Conservation (phyloP, 2,113 vertebrate species). For the Malaclemys terrapin region DNA sequence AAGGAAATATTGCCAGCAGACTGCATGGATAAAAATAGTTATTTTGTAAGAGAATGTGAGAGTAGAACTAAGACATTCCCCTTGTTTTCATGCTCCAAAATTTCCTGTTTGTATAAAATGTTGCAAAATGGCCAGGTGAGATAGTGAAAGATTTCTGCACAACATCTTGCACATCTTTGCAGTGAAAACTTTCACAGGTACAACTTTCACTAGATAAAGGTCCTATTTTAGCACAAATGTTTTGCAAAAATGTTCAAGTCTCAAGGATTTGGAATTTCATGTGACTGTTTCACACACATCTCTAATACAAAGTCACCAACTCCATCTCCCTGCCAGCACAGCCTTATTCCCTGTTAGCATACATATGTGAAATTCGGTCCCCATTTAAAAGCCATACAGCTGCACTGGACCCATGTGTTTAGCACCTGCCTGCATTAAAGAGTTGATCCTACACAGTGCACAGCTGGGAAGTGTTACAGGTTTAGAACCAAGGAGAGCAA, state of each 20-base stretch:
- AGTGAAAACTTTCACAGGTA: not conserved
- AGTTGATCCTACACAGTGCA: not conserved
- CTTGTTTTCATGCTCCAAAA: not conserved
- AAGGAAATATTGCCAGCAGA: not conserved
- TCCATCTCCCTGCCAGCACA: not conserved
- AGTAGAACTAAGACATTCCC: not conserved
- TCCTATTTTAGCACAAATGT: not conserved
- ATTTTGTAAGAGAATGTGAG: not conserved
- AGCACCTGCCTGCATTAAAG: not conserved
- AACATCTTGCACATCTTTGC: not conserved
- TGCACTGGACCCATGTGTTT: not conserved
- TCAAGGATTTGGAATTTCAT: not conserved
- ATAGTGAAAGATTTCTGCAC: not conserved
- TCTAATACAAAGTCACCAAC: not conserved
- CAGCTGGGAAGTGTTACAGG: not conserved
- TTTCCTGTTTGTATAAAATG: not conserved
- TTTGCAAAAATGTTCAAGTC: not conserved
- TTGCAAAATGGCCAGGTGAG: not conserved
- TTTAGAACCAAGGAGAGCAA: not conserved
- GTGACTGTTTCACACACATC: not conserved
- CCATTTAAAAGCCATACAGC: not conserved
- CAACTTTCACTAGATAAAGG: not conserved
- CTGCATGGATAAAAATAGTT: not conserved
- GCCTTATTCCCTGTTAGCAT: not conserved
- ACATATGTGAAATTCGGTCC: not conserved